These are phyloP conservation scores for Rhagonycha lutea DNA, from an alignment of 2,888 invertebrate genomes.

Conservation along the genomic window DNA sequence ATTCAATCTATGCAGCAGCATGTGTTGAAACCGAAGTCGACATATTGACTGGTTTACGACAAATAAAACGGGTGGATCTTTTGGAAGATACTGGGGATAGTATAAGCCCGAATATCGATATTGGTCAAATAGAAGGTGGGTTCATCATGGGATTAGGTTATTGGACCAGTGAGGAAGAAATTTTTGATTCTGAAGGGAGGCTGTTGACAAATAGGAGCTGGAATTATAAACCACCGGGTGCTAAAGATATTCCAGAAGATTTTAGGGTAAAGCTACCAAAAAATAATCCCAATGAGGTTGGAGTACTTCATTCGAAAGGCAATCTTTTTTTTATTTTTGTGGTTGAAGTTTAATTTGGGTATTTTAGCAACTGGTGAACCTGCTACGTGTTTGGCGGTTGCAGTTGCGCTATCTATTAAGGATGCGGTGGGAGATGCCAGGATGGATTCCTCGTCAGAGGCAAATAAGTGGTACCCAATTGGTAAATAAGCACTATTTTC, in stretches of 20 bases:
- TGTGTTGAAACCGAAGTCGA: conserved; percentile 69
- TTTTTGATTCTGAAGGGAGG: neutral
- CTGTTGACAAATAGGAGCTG: neutral
- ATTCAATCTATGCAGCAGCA: conserved; percentile 63
- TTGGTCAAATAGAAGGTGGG: neutral
- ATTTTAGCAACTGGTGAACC: conserved; percentile 67
- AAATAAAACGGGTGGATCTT: conserved; percentile 69
- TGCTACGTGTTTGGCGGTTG: conserved; percentile 60
- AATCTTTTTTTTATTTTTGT: conserved; percentile 5
- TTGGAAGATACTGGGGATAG: conserved; percentile 63
- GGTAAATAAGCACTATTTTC: conserved; percentile 31
- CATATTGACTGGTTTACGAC: conserved; percentile 57
- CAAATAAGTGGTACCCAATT: conserved; percentile 39
- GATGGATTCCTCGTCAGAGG: conserved; percentile 33
- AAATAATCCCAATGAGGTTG: conserved; percentile 66
- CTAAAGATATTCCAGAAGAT: conserved; percentile 62
- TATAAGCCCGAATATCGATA: neutral
- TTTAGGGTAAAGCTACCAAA: conserved; percentile 72
- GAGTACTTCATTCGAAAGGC: conserved; percentile 78
- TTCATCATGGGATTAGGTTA: neutral
- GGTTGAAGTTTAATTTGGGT: neutral
- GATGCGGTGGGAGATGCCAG: conserved; percentile 41
- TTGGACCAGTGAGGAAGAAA: neutral
- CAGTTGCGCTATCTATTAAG: conserved; percentile 50
- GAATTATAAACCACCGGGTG: neutral